These are phyloP conservation scores for Neosalanx taihuensis DNA, from an alignment of 2,797 vertebrate species.

Conservation along the genomic window DNA sequence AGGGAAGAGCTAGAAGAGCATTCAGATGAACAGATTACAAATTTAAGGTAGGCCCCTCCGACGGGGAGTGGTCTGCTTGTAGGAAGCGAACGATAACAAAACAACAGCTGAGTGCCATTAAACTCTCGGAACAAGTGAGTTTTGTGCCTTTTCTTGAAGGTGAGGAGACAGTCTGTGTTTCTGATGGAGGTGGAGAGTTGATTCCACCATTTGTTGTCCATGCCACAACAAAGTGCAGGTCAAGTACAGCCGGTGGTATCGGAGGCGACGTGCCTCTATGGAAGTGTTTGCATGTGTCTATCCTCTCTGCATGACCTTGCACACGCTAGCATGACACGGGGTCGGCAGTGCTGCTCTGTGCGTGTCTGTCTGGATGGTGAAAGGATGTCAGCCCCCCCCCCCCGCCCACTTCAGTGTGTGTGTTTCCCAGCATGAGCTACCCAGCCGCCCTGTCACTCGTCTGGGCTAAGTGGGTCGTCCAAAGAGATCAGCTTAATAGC, in stretches of 20 bases:
- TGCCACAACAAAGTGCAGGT: no score
- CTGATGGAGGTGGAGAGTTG: no score
- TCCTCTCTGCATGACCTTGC: not conserved
- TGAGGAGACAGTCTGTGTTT: no score
- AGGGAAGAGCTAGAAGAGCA: no score
- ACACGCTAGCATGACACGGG: not conserved
- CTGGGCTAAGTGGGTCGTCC: constrained; percentile 51
- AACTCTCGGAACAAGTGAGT: no score
- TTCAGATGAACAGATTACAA: no score
- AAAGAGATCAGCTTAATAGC: constrained; percentile 41
- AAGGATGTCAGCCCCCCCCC: not conserved
- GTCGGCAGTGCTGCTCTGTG: not conserved
- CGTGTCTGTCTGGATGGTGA: not conserved
- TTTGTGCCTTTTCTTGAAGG: no score
- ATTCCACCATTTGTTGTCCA: no score
- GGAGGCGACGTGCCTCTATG: not conserved
- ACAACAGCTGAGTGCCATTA: no score
- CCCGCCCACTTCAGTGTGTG: constrained; percentile 16
- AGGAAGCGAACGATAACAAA: no score
- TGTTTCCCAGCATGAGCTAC: constrained; percentile 51
- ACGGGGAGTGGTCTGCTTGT: no score
- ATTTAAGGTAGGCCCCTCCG: no score
- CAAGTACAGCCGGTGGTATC: not conserved
- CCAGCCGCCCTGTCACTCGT: constrained; percentile 59
- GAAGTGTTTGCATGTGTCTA: not conserved